A percentile compares a stretch with the other conserved stretches of the same genome.
phyloP scores from a whole-genome alignment of 2,888 invertebrate genomes.

The Drosophila histrio region DNA sequence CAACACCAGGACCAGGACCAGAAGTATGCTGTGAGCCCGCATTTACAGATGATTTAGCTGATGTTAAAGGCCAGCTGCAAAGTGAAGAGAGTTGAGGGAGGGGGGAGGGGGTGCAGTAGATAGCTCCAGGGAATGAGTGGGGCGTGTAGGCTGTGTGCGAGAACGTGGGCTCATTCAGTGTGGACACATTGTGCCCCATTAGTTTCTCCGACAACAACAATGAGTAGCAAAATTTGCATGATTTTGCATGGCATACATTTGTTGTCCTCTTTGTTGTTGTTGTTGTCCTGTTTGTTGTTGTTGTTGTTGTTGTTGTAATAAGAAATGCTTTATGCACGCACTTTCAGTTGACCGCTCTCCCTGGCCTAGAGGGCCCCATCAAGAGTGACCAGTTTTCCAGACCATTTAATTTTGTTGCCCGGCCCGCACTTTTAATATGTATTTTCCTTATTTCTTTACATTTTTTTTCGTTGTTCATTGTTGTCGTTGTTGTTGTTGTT shows the following conservation, averaged over 20 bases:
- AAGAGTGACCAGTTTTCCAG: slow-evolving; percentile 80
- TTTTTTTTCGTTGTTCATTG: neutral
- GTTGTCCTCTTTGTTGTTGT: neutral
- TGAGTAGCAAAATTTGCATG: slow-evolving; percentile 72
- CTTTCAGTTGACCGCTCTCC: slow-evolving; percentile 43
- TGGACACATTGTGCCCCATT: slow-evolving; percentile 81
- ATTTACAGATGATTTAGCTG: slow-evolving; percentile 83
- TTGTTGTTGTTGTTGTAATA: slow-evolving; percentile 62
- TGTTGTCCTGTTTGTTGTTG: slow-evolving; percentile 12
- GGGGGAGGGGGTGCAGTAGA: too few species aligned
- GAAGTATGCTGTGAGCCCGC: slow-evolving; percentile 62
- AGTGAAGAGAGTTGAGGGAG: neutral
- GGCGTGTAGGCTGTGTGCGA: slow-evolving; percentile 8
- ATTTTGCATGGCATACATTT: slow-evolving; percentile 52
- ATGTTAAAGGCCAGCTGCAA: slow-evolving; percentile 75
- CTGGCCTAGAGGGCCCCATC: slow-evolving; percentile 19
- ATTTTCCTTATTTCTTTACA: slow-evolving; percentile 1
- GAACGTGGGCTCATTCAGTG: slow-evolving; percentile 28
- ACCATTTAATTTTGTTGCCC: slow-evolving; percentile 76
- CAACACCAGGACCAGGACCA: neutral
- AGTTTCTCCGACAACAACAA: slow-evolving; percentile 70
- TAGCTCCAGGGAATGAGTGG: neutral
- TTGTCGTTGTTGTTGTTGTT: neutral
- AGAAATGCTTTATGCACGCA: slow-evolving; percentile 78
- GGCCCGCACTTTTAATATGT: slow-evolving; percentile 15